Evolutionary conservation across 2,797 vertebrate species (phyloP).

Genomic region (Diceros bicornis): DNA sequence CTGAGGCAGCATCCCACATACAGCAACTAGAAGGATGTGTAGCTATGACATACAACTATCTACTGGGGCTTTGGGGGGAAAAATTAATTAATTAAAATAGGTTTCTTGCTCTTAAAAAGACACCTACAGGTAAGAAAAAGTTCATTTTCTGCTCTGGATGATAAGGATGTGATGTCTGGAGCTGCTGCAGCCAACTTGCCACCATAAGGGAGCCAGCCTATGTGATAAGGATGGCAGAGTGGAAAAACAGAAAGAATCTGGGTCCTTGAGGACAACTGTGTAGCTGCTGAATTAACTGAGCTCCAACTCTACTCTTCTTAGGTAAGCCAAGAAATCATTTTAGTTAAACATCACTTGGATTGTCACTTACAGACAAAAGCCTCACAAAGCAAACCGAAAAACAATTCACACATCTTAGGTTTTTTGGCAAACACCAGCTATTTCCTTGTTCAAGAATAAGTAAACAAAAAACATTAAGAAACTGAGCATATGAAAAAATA

Average conservation of each 20-base stretch:
- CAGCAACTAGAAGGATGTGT: too few species aligned
- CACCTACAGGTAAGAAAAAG: not conserved
- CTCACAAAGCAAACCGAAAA: not conserved
- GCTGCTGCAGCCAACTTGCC: not conserved
- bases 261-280: not conserved
- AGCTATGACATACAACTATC: too few species aligned
- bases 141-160: not conserved
- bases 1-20: too few species aligned
- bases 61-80: too few species aligned
- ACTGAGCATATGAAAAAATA: not conserved
- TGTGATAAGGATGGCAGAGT: not conserved
- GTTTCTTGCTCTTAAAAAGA: conserved; percentile 7
- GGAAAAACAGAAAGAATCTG: not conserved
- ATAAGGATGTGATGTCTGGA: not conserved
- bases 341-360: not conserved
- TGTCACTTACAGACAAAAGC: not conserved
- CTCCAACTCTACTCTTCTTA: not conserved
- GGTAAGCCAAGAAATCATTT: not conserved
- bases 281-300: not conserved
- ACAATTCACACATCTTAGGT: not conserved
- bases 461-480: not conserved
- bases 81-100: not conserved
- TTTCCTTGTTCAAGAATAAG: conserved; percentile 1
- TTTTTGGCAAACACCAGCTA: not conserved
- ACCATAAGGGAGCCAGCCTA: not conserved